Evolutionary conservation across 2,797 vertebrate genomes (phyloP).

Genomic region (Pseudomugil tenellus): DNA sequence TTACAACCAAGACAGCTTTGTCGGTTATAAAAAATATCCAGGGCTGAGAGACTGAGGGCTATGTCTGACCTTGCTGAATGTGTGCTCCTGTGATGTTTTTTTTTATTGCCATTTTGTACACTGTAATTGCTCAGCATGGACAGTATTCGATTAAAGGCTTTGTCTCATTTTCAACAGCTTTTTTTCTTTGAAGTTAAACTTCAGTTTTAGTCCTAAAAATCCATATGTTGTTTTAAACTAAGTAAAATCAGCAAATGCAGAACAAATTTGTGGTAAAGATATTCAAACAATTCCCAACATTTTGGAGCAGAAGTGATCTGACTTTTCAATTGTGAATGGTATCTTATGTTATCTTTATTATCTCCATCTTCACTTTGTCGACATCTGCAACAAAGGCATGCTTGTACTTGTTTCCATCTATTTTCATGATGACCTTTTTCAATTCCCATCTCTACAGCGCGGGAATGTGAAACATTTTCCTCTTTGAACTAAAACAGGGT

Average conservation of each 20-base stretch:
- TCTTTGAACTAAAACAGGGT: conserved; percentile 7
- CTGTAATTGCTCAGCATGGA: background rate
- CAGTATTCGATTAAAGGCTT: conserved; percentile 4
- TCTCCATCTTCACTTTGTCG: background rate
- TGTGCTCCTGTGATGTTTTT: conserved; percentile 8
- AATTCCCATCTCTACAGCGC: conserved; percentile 3
- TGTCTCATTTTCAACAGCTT: background rate
- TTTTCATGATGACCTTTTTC: conserved; percentile 25
- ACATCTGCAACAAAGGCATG: conserved; percentile 5
- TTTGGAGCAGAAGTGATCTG: conserved; percentile 7
- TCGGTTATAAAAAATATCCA: conserved; percentile 48
- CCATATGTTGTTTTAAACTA: background rate
- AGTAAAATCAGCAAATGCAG: background rate
- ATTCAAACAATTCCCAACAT: background rate
- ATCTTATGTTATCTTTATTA: background rate
- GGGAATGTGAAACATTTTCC: conserved; percentile 30
- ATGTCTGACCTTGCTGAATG: conserved; percentile 53
- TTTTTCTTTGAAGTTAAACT: background rate
- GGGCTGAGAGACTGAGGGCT: conserved; percentile 42
- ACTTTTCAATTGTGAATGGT: conserved; percentile 6
- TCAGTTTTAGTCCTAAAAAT: background rate
- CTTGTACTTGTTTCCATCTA: conserved; percentile 12
- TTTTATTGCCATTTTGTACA: conserved; percentile 2
- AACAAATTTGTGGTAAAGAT: background rate
- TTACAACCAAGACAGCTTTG: conserved; percentile 30